A percentile compares a stretch with the other conserved stretches of the same genome.
Evolutionary conservation across 2,113 vertebrate genomes (phyloP).

Genomic region (Vidua macroura): DNA sequence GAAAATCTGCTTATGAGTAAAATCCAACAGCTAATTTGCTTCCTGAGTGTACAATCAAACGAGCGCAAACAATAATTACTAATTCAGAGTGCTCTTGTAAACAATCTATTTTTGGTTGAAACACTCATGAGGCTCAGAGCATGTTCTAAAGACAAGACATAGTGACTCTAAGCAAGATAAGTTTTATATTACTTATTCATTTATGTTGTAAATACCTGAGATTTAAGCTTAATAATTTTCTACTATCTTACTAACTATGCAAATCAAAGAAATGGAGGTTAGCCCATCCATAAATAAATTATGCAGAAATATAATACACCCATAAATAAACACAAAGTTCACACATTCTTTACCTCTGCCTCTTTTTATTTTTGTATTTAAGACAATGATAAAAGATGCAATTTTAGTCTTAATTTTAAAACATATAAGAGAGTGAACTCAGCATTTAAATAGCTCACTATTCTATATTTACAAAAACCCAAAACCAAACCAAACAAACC

Average conservation of each 20-base stretch:
- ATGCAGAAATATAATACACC: not conserved
- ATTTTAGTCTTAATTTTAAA: not conserved
- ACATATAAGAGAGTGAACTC: not conserved
- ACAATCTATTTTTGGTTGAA: not conserved
- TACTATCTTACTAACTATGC: not conserved
- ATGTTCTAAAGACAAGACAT: not conserved
- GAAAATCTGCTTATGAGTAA: not conserved
- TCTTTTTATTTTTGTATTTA: not conserved
- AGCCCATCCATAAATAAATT: not conserved
- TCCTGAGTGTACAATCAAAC: not conserved
- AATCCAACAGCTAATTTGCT: not conserved
- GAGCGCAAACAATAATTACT: not conserved
- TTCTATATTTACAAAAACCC: not conserved
- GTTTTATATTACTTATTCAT: not conserved
- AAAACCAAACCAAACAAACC: not conserved
- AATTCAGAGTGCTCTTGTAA: not conserved
- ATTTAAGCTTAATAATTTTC: not conserved
- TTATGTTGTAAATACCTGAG: not conserved
- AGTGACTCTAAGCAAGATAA: not conserved
- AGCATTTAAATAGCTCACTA: not conserved
- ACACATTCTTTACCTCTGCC: not conserved
- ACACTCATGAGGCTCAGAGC: not conserved
- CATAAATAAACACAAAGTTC: not conserved
- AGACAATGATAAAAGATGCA: not conserved
- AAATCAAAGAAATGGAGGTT: not conserved